Evolutionary conservation across 2,113 vertebrate species (phyloP), one percentile per base, ranked within the genome.

Genomic region (Oncorhynchus mykiss): DNA sequence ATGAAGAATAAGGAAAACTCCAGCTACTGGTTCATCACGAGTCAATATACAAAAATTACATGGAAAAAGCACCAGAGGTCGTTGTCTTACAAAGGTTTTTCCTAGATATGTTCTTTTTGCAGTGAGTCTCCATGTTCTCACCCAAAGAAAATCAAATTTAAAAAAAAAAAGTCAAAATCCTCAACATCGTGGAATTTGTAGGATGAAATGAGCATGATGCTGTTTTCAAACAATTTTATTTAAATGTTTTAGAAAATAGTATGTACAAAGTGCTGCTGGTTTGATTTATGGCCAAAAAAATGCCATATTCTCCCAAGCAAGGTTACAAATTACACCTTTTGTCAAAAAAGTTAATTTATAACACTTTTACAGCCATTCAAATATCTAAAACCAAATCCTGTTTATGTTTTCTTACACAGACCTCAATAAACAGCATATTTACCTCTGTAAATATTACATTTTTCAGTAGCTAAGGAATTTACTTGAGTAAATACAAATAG

Each of bases 231-330:
- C 20, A 20, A 82, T 82, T 87, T 80, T 59, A 78, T 86, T 82
- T 72, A 57, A 66, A 79, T 76, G 34, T 78, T 72, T 66, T 67
- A 79, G 31, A 85, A 79, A 85, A 81, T 13, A 51, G 1, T 88
- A 82, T 91, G 22, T 89, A 91, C 92, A 92, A 92, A 89, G 87
- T 91, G 87, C 86, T 90, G 73, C 16, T 76, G 51, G 67, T 77
- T 78, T 64, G 72, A 75, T 65, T 45, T 45, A 64, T 80, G 22
- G n/a, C 8, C 70, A 70, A 66, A 71, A 72, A 20, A 54, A 80
- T 18, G 65, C 39, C 39, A 67, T 69, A 48, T 22, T 62, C n/a
- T 70, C 22, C 45, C 49, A 22, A 48, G 12, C 11, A 48, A 14
- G 11, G 4, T 49, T 20, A 48, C 12, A 70, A 13, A n/a, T 16